Evolutionary conservation across 2,797 vertebrate genomes (phyloP).

Genomic region (Muscicapa striata): DNA sequence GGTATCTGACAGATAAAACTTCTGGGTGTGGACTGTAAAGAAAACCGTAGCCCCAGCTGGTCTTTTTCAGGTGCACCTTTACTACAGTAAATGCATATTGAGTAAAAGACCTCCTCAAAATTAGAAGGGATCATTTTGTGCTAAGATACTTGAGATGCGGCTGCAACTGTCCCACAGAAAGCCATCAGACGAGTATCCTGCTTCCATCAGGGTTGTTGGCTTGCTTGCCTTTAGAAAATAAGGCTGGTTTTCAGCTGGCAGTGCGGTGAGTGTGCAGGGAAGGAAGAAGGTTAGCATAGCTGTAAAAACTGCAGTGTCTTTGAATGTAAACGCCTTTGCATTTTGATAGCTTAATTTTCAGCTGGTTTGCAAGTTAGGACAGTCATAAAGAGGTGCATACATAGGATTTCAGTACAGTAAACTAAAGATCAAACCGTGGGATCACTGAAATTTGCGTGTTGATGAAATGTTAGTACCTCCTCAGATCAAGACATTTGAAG

Average conservation of each 20-base stretch:
- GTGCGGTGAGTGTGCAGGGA: not conserved
- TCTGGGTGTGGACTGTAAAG: not conserved
- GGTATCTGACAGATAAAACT: not conserved
- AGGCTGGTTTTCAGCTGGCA: not conserved
- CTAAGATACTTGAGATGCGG: not conserved
- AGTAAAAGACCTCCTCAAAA: not conserved
- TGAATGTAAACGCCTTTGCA: not conserved
- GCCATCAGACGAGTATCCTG: not conserved
- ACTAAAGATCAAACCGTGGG: not conserved
- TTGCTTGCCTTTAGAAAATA: not conserved
- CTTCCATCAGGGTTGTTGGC: not conserved
- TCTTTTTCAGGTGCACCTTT: not conserved
- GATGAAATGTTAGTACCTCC: not conserved
- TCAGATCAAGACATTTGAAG: not conserved
- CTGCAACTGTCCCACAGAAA: not conserved
- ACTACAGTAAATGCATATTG: not conserved
- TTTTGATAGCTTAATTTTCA: not conserved
- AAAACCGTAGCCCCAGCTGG: not conserved
- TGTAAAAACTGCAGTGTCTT: not conserved
- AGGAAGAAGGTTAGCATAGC: accelerated
- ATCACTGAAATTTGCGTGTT: accelerated
- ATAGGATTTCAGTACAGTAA: not conserved
- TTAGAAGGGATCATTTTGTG: not conserved
- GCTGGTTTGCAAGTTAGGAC: not conserved
- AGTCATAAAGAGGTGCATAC: not conserved